Evolutionary conservation across 2,113 vertebrate species (phyloP).

Genomic region (Actenoides hombroni): DNA sequence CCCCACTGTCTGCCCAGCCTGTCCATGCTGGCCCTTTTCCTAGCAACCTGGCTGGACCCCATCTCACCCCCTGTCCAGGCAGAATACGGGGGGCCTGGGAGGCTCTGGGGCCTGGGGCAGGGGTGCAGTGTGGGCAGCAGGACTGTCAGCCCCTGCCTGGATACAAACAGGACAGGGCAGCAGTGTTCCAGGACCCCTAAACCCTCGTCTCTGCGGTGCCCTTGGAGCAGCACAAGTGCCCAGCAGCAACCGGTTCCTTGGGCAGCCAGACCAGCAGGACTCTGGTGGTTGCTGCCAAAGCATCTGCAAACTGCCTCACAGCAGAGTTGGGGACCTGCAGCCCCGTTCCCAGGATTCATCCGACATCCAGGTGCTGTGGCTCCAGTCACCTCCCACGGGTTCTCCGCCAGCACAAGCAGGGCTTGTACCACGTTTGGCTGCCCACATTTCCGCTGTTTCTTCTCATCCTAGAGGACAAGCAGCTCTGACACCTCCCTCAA

Average conservation of each 20-base stretch:
- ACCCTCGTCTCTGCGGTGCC: fast-evolving
- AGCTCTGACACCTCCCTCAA: background rate
- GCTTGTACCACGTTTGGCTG: fast-evolving
- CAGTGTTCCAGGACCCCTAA: background rate
- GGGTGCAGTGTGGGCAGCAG: fast-evolving
- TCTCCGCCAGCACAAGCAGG: background rate
- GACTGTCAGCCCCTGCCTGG: background rate
- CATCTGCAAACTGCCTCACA: background rate
- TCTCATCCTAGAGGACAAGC: background rate
- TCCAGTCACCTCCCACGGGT: background rate
- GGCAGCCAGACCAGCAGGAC: background rate
- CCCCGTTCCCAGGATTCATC: background rate
- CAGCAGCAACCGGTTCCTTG: fast-evolving
- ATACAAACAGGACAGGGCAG: fast-evolving
- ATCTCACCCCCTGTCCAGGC: fast-evolving
- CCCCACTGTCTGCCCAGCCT: background rate
- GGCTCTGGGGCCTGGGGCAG: fast-evolving
- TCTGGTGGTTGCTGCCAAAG: background rate
- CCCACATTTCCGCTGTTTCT: background rate
- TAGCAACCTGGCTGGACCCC: fast-evolving
- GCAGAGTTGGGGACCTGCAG: fast-evolving
- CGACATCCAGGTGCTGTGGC: fast-evolving
- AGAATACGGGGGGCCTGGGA: background rate
- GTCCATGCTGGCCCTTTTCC: background rate
- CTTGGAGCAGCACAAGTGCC: background rate